Conservation (phyloP, 2,113 vertebrate genomes). For the Notarius lentiginosus region DNA sequence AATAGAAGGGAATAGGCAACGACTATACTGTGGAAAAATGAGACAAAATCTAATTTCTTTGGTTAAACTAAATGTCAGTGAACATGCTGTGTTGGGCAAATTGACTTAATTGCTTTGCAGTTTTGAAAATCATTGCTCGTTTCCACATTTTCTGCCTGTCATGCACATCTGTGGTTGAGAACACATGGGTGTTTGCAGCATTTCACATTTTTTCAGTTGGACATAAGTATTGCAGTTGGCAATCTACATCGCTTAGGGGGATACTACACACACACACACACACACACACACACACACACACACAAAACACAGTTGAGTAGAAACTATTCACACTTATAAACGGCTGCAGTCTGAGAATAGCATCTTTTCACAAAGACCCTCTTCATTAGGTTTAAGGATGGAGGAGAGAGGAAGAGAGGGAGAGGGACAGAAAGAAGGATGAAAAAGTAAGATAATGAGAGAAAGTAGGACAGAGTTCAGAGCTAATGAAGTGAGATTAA, state of each 20-base stretch:
- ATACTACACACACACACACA: not conserved
- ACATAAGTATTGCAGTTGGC: slow-evolving; percentile 22
- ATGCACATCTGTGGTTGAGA: not conserved
- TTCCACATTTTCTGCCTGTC: not conserved
- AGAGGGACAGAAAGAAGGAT: slow-evolving; percentile 12
- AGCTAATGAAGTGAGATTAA: slow-evolving; percentile 38
- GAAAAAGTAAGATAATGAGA: slow-evolving; percentile 22
- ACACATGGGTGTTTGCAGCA: slow-evolving; percentile 24
- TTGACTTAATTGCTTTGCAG: not conserved
- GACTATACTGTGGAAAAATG: not conserved
- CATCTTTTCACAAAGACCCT: slow-evolving; percentile 37
- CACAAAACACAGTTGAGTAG: slow-evolving; percentile 9
- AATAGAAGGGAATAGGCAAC: not conserved
- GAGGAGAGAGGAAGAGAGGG: slow-evolving; percentile 27
- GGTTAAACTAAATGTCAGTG: not conserved
- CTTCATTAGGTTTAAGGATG: slow-evolving; percentile 38
- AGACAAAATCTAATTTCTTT: not conserved
- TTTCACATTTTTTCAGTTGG: not conserved
- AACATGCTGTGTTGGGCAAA: not conserved
- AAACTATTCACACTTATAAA: slow-evolving; percentile 44
- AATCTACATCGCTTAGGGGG: slow-evolving; percentile 20
- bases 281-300: slow-evolving; percentile 5
- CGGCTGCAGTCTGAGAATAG: not conserved
- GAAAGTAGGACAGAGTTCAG: slow-evolving; percentile 37
- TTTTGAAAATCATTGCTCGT: not conserved